phyloP scores from a whole-genome alignment of 2,797 vertebrate species.

The Bovichtus variegatus region DNA sequence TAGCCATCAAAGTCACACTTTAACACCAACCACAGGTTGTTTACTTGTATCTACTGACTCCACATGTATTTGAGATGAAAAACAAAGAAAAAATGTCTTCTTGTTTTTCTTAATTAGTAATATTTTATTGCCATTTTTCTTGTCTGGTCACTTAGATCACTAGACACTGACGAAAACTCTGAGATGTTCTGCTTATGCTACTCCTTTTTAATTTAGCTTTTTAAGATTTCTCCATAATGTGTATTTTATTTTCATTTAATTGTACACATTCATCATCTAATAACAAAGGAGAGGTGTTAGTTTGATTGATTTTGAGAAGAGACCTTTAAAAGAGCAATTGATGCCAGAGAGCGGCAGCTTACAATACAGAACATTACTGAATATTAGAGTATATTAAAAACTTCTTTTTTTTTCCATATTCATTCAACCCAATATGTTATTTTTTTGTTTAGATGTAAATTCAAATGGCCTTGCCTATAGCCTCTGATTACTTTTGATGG shows the following conservation, averaged over 20 bases:
- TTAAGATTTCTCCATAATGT: not conserved
- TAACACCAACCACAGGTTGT: not conserved
- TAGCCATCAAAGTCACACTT: not conserved
- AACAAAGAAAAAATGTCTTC: no score
- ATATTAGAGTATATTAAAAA: not conserved
- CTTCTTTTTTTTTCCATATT: not conserved
- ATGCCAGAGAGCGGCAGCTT: not conserved
- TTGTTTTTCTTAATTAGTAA: not conserved
- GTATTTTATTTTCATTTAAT: not conserved
- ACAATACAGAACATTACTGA: not conserved
- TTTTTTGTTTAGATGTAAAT: not conserved
- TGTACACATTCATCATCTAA: not conserved
- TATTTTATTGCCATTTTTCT: not conserved
- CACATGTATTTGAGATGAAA: no score
- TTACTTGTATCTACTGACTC: no score
- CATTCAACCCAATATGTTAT: not conserved
- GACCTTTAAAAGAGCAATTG: not conserved
- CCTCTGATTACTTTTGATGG: not conserved
- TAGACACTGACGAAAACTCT: not conserved
- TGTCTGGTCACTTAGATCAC: not conserved
- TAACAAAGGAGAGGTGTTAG: not conserved
- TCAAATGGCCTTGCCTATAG: not conserved
- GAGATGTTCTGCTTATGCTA: not conserved
- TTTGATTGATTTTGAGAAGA: not conserved
- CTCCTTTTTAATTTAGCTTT: not conserved